Evolutionary conservation across 2,888 invertebrate genomes (phyloP).

Genomic region (Pristionchus exspectatus): DNA sequence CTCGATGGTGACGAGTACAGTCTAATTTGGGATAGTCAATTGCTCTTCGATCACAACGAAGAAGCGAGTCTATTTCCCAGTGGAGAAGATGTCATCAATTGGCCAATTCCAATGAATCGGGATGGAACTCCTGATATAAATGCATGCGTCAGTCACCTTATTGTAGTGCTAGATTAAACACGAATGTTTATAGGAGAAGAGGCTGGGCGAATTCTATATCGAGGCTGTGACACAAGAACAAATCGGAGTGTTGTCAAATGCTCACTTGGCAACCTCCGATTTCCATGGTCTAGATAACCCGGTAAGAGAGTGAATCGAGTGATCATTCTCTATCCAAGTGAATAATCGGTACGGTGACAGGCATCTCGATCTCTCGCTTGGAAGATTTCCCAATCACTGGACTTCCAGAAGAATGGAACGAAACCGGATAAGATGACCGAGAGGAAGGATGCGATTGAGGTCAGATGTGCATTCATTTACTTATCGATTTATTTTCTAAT

Average conservation of each 20-base stretch:
- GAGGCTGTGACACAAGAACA: slow-evolving; percentile 78
- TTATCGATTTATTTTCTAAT: too few species aligned
- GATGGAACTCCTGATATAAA: not conserved
- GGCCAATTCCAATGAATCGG: not conserved
- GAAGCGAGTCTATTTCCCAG: slow-evolving; percentile 57
- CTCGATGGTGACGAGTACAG: slow-evolving; percentile 79
- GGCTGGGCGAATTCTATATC: slow-evolving; percentile 76
- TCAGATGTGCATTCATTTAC: not conserved
- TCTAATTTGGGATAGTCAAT: slow-evolving; percentile 72
- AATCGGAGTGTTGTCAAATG: slow-evolving; percentile 77
- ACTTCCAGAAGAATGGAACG: slow-evolving; percentile 54
- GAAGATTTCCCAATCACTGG: slow-evolving; percentile 52
- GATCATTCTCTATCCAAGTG: too few species aligned
- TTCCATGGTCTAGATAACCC: slow-evolving; percentile 71
- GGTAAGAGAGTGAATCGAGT: slow-evolving; percentile 55
- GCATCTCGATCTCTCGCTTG: not conserved
- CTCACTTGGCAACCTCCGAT: slow-evolving; percentile 78
- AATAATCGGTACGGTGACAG: not conserved
- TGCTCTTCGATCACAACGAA: slow-evolving; percentile 66
- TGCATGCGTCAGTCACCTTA: not conserved
- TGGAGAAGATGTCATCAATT: slow-evolving; percentile 1
- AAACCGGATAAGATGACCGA: slow-evolving; percentile 3
- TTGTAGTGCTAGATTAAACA: not conserved
- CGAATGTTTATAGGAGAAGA: not conserved
- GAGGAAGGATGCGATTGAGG: not conserved